Evolutionary conservation across 2,888 invertebrate genomes (phyloP).

Genomic region (Mimas tiliae): DNA sequence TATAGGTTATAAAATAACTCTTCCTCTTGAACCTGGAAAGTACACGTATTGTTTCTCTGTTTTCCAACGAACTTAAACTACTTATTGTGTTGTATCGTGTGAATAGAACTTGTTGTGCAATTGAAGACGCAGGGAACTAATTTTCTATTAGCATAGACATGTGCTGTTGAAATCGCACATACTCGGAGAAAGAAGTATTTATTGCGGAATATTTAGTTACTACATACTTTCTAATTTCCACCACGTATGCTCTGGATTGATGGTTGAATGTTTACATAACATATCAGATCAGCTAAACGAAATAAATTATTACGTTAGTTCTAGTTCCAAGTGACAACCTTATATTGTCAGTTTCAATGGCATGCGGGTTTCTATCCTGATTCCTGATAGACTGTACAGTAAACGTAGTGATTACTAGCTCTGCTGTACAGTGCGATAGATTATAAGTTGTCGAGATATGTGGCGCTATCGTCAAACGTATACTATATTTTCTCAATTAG

Average conservation of each 20-base stretch:
- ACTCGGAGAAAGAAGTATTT: conserved; percentile 4
- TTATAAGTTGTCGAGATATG: too few relatives aligned
- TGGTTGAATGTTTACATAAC: not conserved
- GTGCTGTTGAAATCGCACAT: not conserved
- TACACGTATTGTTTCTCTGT: conserved; percentile 1
- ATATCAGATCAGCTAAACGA: not conserved
- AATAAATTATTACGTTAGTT: not conserved
- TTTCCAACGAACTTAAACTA: not conserved
- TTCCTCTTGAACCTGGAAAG: not conserved
- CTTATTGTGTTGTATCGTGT: conserved; percentile 14
- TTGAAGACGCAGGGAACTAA: conserved; percentile 16
- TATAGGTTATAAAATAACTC: not conserved
- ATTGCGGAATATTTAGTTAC: not conserved
- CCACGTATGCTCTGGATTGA: not conserved
- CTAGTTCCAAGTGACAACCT: not conserved
- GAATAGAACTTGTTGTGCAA: conserved; percentile 21
- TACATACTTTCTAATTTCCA: not conserved
- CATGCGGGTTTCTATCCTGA: not conserved
- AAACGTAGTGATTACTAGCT: too few relatives aligned
- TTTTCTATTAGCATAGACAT: conserved; percentile 6
- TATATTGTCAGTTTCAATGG: not conserved
- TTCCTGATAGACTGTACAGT: too few relatives aligned
- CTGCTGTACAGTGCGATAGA: not conserved
- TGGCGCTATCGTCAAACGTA: too few relatives aligned
- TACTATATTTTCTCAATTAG: too few relatives aligned